Conservation (phyloP, 2,797 vertebrate species). For the Diceros bicornis region DNA sequence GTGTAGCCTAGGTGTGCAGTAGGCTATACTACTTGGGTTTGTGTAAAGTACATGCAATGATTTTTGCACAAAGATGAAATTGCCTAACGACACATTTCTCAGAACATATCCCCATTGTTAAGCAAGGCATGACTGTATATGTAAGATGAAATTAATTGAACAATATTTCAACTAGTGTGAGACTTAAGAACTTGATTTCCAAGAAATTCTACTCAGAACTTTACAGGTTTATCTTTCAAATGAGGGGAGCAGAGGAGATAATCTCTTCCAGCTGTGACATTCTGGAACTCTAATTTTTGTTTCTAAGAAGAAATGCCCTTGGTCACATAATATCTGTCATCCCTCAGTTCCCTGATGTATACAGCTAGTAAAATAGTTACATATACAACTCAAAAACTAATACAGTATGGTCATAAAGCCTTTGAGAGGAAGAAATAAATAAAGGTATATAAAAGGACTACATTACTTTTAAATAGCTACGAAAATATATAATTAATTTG, state of each 20-base stretch:
- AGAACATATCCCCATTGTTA: no score
- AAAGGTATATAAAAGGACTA: not conserved
- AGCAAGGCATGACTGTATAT: not conserved
- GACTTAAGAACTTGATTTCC: slow-evolving; percentile 24
- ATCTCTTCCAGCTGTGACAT: not conserved
- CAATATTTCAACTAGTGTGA: not conserved
- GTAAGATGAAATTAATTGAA: not conserved
- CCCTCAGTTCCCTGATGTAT: not conserved
- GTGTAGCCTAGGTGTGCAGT: no score
- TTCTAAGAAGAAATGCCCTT: not conserved
- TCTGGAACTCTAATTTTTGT: not conserved
- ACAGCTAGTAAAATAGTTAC: slow-evolving; percentile 23
- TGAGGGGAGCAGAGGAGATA: slow-evolving; percentile 4
- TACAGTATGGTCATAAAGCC: not conserved
- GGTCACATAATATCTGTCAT: not conserved
- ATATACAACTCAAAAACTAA: not conserved
- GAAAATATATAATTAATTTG: not conserved
- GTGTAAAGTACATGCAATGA: no score
- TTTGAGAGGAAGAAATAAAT: slow-evolving; percentile 28
- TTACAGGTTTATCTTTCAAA: slow-evolving; percentile 46
- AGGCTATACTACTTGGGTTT: no score
- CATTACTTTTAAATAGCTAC: not conserved
- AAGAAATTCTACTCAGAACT: not conserved
- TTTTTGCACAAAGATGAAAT: no score
- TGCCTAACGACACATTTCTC: no score